phyloP scores from a whole-genome alignment of 2,113 vertebrate genomes.

The Pristiophorus japonicus region DNA sequence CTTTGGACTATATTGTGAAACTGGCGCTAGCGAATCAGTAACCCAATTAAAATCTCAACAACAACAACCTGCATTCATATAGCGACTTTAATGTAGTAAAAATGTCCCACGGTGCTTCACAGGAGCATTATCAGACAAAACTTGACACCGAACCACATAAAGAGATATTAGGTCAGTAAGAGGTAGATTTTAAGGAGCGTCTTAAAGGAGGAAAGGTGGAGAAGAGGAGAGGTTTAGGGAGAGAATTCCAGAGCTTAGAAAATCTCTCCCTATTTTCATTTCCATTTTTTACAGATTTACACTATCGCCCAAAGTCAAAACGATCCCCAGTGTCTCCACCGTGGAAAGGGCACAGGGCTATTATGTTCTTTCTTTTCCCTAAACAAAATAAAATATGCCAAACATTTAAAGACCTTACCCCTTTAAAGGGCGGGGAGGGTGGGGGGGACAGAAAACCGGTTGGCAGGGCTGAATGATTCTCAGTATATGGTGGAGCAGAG shows the following conservation, averaged over 20 bases:
- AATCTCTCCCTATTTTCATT: background rate
- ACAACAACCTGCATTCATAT: background rate
- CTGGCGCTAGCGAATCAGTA: background rate
- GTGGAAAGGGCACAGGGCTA: background rate
- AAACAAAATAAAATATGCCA: background rate
- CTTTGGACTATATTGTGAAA: background rate
- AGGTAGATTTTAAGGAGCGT: background rate
- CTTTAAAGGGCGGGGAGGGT: background rate
- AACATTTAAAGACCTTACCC: background rate
- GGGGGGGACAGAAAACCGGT: background rate
- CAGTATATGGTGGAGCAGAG: too few species aligned
- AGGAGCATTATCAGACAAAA: background rate
- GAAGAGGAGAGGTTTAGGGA: background rate
- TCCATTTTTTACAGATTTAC: background rate
- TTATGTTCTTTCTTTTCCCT: background rate
- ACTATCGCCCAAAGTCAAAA: background rate
- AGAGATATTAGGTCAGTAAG: background rate
- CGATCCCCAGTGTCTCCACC: background rate
- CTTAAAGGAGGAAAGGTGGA: background rate
- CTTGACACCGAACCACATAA: too few species aligned
- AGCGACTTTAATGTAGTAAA: background rate
- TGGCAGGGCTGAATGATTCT: background rate
- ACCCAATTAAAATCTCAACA: background rate
- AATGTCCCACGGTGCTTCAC: background rate
- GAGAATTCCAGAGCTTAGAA: background rate